Percentiles rank a stretch among this genome's conserved stretches.
These are phyloP conservation scores for Oceanodroma leucorhoa DNA, from an alignment of 2,797 vertebrate genomes.

Conservation along the genomic window DNA sequence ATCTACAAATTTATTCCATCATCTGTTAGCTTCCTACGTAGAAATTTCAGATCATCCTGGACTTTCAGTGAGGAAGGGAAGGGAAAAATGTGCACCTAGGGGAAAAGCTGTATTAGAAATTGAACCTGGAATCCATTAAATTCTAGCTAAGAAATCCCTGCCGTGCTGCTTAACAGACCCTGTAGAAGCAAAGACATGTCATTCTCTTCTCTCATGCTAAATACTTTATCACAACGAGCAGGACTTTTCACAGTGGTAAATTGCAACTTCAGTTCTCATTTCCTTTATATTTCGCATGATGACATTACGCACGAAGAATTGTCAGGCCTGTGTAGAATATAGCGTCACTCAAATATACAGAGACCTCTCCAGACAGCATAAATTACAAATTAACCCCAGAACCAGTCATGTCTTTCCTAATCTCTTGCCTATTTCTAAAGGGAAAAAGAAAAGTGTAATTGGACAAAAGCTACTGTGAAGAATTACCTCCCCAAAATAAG, in stretches of 20 bases:
- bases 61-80: neutral
- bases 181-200: neutral
- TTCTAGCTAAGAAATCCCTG: neutral
- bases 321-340: neutral
- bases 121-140: neutral
- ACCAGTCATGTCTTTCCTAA: neutral
- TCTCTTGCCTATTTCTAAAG: neutral
- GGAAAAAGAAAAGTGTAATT: neutral
- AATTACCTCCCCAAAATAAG: neutral
- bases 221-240: neutral
- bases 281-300: constrained; percentile 17
- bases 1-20: neutral
- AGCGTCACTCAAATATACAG: neutral
- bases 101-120: neutral
- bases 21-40: neutral
- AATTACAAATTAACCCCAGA: constrained; percentile 11
- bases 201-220: neutral
- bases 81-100: neutral
- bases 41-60: neutral
- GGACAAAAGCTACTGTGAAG: neutral
- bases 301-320: neutral
- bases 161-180: neutral
- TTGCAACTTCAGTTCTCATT: constrained; percentile 20
- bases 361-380: neutral
- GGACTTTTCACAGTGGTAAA: neutral